Conservation (phyloP, 2,888 invertebrate genomes). For the Drosophila tanythrix region DNA sequence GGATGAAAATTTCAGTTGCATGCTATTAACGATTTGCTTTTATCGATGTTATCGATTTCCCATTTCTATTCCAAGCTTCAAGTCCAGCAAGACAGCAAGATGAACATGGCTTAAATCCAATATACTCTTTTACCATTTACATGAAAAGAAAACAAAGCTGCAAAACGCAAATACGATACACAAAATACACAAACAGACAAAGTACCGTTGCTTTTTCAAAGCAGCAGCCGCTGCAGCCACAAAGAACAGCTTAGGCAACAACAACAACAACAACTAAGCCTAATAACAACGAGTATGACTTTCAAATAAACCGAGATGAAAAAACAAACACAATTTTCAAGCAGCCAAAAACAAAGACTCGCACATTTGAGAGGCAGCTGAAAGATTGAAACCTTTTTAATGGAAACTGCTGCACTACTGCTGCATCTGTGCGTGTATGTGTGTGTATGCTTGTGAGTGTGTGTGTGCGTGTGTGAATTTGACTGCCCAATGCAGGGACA, state of each 20-base stretch:
- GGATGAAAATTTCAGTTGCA: no score
- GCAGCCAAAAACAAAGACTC: slow-evolving; percentile 17
- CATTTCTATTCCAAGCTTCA: no score
- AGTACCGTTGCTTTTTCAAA: slow-evolving; percentile 53
- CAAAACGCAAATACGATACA: slow-evolving; percentile 17
- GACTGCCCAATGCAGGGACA: slow-evolving; percentile 25
- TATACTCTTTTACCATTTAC: slow-evolving; percentile 12
- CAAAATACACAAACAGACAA: slow-evolving; percentile 46
- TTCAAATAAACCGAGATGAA: slow-evolving; percentile 45
- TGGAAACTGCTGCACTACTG: slow-evolving; percentile 10
- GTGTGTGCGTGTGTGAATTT: slow-evolving; percentile 2
- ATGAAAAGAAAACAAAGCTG: slow-evolving; percentile 30
- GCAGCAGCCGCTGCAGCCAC: slow-evolving; percentile 7
- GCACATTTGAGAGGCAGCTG: slow-evolving; percentile 36
- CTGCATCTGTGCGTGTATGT: background rate
- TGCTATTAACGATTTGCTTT: no score
- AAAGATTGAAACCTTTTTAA: slow-evolving; percentile 28
- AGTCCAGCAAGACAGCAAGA: background rate
- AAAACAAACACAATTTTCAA: slow-evolving; percentile 19
- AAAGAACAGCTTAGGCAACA: slow-evolving; percentile 25
- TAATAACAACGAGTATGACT: slow-evolving; percentile 40
- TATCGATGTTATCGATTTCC: no score
- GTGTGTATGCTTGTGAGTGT: background rate
- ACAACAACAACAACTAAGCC: slow-evolving; percentile 7
- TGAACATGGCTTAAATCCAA: background rate